phyloP scores from a whole-genome alignment of 2,113 vertebrate genomes.

The Apteryx owenii region DNA sequence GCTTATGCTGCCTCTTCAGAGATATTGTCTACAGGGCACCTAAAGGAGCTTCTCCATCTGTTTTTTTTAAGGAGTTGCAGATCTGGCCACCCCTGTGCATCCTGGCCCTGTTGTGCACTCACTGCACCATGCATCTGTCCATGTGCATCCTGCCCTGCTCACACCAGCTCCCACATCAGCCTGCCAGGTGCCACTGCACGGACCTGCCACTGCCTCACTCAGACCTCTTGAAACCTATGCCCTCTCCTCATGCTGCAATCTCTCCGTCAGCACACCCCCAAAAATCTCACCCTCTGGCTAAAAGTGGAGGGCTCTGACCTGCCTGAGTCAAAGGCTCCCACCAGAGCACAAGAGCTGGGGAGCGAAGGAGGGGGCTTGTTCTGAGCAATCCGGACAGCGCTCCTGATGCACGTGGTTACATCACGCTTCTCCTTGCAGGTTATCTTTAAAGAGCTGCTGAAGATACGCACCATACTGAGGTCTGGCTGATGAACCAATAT shows the following conservation, averaged over 20 bases:
- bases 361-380: not conserved
- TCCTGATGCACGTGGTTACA: not conserved
- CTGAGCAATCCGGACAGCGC: not conserved
- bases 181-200: not conserved
- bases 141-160: not conserved
- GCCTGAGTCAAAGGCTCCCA: not conserved
- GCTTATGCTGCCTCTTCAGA: not conserved
- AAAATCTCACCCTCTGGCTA: not conserved
- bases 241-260: not conserved
- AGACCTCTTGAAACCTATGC: not conserved
- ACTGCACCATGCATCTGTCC: not conserved
- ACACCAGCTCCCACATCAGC: fast-evolving
- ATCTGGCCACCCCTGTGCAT: not conserved
- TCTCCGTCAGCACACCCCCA: not conserved
- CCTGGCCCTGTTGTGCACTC: fast-evolving
- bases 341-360: not conserved
- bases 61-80: not conserved
- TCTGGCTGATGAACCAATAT: not conserved
- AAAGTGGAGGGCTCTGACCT: not conserved
- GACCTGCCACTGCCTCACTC: not conserved
- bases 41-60: not conserved
- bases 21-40: not conserved
- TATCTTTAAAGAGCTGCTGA: not conserved
- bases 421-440: not conserved
- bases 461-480: not conserved